Evolutionary conservation across 2,113 vertebrate genomes (phyloP), one percentile per base, ranked within the genome.

Genomic region (Prolemur simus): DNA sequence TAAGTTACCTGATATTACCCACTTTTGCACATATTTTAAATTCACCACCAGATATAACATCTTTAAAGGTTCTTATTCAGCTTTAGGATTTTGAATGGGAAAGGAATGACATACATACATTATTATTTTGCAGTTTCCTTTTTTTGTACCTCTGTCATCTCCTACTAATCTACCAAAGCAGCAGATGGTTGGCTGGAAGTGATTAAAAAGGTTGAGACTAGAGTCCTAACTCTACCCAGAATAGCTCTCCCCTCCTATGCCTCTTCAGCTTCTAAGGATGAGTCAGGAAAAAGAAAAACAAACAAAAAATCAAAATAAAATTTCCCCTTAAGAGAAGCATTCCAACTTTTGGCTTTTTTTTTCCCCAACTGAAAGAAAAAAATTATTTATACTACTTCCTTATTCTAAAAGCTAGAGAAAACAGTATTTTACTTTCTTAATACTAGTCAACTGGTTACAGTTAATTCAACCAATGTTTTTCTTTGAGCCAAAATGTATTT

Each of bases 31-130:
- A 56, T 52, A 84, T 71, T 95, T 90, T 87, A 54, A 90, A 88
- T 82, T 89, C 37, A 84, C 37, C 69, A 81, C 9, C 86, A 88
- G 29, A 74, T 87, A 60, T 49, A 80, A 80, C 2, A 74, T 77
- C 23, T 60, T 81, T 60, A 91, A 80, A 37, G 8, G 27, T 87
- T 81, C 69, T 84, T 84, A 89, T 23, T 88, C 13, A 94, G 81
- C 34, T 85, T 83, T 58, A 94, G 73, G 47, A 54, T 91, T 95
- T 77, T 94, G 71, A 95, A 88, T 88, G 14, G 54, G 66, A 86
- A 88, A 96, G 42, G 66, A 95, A 88, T 71, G 56, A 54, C n/a
- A 91, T 39, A 80, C 15, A 95, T 60, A 90, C 37, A 84, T 47
- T 60, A 86, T 83, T 78, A 87, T 56, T 69, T 69, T 76, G 64